Conservation (phyloP, 35 echinoderm and acorn worm genomes). For the Nesometra sesokonis region DNA sequence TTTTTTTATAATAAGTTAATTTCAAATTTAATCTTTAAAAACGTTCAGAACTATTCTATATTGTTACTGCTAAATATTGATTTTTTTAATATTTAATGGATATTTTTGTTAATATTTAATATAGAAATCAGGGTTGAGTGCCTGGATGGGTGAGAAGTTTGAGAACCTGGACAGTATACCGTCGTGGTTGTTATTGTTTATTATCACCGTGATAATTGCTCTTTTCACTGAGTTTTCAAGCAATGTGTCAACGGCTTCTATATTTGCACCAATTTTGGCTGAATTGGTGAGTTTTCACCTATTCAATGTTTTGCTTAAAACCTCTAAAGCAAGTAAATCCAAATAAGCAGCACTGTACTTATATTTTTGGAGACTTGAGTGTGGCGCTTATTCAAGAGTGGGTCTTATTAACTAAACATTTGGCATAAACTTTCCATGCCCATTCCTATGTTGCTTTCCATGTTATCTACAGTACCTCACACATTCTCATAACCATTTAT, state of each 20-base stretch:
- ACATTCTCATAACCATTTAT: no score
- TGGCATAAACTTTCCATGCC: neutral
- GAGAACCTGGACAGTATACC: slow-evolving; percentile 44
- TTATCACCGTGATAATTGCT: slow-evolving; percentile 72
- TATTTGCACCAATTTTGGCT: slow-evolving; percentile 85
- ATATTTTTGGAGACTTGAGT: neutral
- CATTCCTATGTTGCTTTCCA: no score
- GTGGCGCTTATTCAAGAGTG: no score
- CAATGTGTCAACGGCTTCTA: slow-evolving; percentile 86
- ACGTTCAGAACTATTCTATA: no score
- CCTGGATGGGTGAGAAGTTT: slow-evolving; percentile 86
- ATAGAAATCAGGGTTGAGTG: slow-evolving; percentile 74
- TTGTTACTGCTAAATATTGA: no score
- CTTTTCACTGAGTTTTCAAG: slow-evolving; percentile 93
- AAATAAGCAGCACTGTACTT: neutral
- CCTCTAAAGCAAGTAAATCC: neutral
- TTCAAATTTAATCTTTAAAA: no score
- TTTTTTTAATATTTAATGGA: no score
- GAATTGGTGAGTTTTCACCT: slow-evolving; percentile 54
- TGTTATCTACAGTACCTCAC: no score
- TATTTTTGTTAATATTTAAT: slow-evolving; percentile 1
- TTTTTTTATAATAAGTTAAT: no score
- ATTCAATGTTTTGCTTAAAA: neutral
- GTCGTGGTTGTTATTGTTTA: slow-evolving; percentile 40
- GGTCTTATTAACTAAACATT: neutral